Base-by-base conservation (phyloP, 2,113 vertebrate genomes). In the Grallaria varia region DNA sequence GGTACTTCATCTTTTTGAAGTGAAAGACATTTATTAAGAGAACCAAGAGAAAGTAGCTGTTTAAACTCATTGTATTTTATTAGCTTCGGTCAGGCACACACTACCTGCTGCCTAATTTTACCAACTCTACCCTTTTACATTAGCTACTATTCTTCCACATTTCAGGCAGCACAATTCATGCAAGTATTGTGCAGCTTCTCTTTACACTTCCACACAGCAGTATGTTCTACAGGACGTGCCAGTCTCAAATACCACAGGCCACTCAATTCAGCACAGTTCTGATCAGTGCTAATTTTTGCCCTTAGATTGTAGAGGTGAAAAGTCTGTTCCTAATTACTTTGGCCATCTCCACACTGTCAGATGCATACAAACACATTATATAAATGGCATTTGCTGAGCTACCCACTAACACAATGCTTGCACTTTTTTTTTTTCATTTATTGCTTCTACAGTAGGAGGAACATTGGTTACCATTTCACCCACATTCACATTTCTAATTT, bases 121-220 rank as follows among this genome's bases (percentile, higher is more conserved):
- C 19, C 31, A 82, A 24, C 35, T 47, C 47, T 20, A 42, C 24
- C 68, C 42, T 91, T 78, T 22, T 27, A 72, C 11, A 4, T 12
- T 33, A 49, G 5, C 47, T 56, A 39, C 14, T 37, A 2, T 7
- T 72, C 11, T 30, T 58, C 12, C 58, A 5, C 73, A 30, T 59
- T 69, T 79, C 62, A 73, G 21, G 35, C 24, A 87, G 40, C 37
- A 63, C 33, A 78, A 67, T 21, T 80, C n/a, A 10, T 3, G 64
- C 1, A 1, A 9, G 6, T 2, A 5, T 10, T 53, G 23, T 0
- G 1, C 12, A 17, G 37, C 40, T 60, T 82, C 25, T 50, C 44
- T 23, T 55, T 73, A 17, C 40, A 60, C 44, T n/a, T 35, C 31
- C 14, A 20, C 10, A 5, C 0, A 84, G 13, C 24, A 40, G 28